A percentile compares a stretch with the other conserved stretches of the same genome.
Evolutionary conservation across 2,113 vertebrate genomes (phyloP).

Genomic region (Ranitomeya imitator): DNA sequence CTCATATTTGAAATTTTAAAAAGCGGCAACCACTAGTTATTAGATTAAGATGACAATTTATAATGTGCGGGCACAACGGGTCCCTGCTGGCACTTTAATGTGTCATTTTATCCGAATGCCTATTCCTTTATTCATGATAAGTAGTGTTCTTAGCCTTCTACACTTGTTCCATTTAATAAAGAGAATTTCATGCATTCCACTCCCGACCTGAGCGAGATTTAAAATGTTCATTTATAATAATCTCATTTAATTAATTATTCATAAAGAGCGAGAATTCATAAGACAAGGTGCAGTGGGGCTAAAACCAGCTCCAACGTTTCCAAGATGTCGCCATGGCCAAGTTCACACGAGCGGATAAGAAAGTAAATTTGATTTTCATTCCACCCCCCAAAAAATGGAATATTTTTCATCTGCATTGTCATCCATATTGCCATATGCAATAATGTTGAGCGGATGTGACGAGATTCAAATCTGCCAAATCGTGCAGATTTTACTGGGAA

Average conservation of each 20-base stretch:
- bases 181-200: constrained; percentile 36
- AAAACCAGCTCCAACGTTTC: background rate
- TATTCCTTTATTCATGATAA: constrained; percentile 22
- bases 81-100: constrained; percentile 15
- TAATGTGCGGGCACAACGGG: constrained; percentile 13
- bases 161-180: constrained; percentile 25
- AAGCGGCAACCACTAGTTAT: background rate
- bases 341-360: too few species aligned
- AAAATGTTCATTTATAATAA: constrained; percentile 48
- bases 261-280: background rate
- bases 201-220: constrained; percentile 12
- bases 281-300: background rate
- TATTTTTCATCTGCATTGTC: too few species aligned
- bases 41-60: constrained; percentile 32
- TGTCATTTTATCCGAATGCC: constrained; percentile 16
- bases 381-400: too few species aligned
- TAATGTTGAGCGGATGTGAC: too few species aligned
- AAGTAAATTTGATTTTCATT: too few species aligned
- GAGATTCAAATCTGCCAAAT: too few species aligned
- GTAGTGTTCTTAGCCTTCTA: constrained; percentile 25
- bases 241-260: constrained; percentile 34
- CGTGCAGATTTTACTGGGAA: too few species aligned
- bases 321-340: background rate
- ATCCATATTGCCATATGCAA: too few species aligned
- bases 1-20: constrained; percentile 1